Evolutionary conservation across 2,888 invertebrate genomes (phyloP), one percentile per base, ranked within the genome.

Genomic region (Heliconius hortense): DNA sequence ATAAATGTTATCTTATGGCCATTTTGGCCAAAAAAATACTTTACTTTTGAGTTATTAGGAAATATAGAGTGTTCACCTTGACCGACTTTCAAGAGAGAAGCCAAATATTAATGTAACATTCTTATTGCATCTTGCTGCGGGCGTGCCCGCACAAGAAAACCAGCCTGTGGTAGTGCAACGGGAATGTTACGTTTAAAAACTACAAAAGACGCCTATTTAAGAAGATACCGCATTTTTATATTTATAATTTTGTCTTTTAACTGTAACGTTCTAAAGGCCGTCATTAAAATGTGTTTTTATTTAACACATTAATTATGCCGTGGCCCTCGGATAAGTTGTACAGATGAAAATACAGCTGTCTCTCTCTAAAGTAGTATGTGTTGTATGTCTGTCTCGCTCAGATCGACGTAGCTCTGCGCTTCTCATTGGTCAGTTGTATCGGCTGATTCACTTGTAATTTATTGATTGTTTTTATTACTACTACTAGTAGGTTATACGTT

Each of bases 81-180:
- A 72, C 62, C 62, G 53, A 69, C 24, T 72, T 53, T 73, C 56
- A 68, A 68, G 60, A 68, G 68, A 68, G 68, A 60, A 63, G 63
- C 28, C 39, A 26, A 68, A 39, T 82, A 71, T 79, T 85, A 87
- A 87, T 85, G 86, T 86, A 87, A 91, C 88, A 83, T 92, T 93
- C 92, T 90, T 85, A 86, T 83, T 89, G 92, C 90, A 88, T 88
- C 91, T 90, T 91, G 91, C 89, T 74, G 79, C 81, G 73, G 76
- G 80, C 79, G 72, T 62, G 80, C 83, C 81, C 82, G 79, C 79
- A 81, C 83, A 84, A 83, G 82, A 80, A 80, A 80, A 80, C 76
- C 79, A 81, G 79, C 80, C 79, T 80, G 80, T 82, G 84, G 83
- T 80, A 80, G 80, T 85, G 86, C 85, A 83, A 83, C 78, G 81